Percentiles rank a stretch among this genome's conserved stretches.
These are phyloP conservation scores for Epizoanthus rinbou DNA, from an alignment of 92 coral and sea anemone genomes.

Conservation along the genomic window DNA sequence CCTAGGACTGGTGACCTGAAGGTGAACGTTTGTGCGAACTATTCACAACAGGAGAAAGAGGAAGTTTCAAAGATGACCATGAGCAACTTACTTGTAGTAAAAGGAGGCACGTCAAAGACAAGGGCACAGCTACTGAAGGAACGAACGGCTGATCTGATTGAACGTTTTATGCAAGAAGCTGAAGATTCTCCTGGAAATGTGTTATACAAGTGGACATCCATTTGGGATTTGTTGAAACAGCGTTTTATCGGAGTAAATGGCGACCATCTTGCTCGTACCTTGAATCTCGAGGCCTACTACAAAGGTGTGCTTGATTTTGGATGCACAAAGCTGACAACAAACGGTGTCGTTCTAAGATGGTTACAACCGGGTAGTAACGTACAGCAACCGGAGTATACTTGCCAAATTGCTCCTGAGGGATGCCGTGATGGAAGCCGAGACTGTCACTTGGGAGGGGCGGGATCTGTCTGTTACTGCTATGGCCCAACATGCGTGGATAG, in stretches of 20 bases:
- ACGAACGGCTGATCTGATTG: conserved; percentile 19
- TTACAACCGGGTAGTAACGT: conserved; percentile 14
- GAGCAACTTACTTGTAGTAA: conserved; percentile 42
- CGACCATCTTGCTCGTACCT: conserved; percentile 5
- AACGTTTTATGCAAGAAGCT: conserved; percentile 45
- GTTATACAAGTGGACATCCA: conserved; percentile 35
- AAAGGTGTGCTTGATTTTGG: conserved; percentile 51
- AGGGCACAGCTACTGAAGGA: conserved; percentile 31
- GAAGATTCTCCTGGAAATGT: conserved; percentile 32
- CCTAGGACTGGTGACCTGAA: neutral
- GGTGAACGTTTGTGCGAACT: conserved; percentile 6
- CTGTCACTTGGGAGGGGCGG: conserved; percentile 29
- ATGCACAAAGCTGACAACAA: conserved; percentile 4
- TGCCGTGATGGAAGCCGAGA: conserved; percentile 33
- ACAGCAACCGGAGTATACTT: conserved; percentile 28
- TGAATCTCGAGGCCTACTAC: conserved; percentile 54
- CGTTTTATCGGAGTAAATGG: conserved; percentile 9
- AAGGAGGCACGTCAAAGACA: conserved; percentile 49
- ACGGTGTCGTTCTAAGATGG: conserved; percentile 20
- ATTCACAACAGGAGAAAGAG: neutral
- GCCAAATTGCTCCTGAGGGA: conserved; percentile 29
- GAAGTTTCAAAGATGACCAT: neutral
- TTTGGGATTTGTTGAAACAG: conserved; percentile 45
- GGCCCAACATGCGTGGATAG: conserved; percentile 5
- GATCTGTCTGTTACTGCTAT: neutral